Evolutionary conservation across 2,888 invertebrate species (phyloP), one percentile per base, ranked within the genome.

Genomic region (Furcula furcula): DNA sequence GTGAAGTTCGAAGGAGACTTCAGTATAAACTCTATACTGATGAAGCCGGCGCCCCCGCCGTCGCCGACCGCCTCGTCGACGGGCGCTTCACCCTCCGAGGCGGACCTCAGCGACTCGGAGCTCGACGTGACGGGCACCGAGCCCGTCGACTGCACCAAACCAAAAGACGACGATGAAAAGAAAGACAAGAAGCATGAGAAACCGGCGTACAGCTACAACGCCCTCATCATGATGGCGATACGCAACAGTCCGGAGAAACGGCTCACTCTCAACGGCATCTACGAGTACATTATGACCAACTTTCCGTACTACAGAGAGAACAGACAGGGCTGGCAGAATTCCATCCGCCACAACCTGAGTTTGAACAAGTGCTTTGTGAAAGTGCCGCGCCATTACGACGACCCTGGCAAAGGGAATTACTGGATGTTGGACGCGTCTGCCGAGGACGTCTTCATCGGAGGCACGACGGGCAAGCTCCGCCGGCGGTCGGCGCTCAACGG

Each of bases 151-250:
- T 93, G 93, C 74, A 90, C 92, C 29, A 92, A 91, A 39, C 90
- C 82, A 4, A 84, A 80, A 29, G 75, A 76, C 27, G 68, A 62
- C 23, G 76, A 78, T 33, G 67, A 76, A 21, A 82, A 81, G 38
- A 80, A 82, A 29, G 80, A 83, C 43, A 93, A 93, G 51, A 94
- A 94, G 61, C 93, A 94, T 69, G 97, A 97, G 65, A 99, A 99
- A 65, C 99, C 99, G 0, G 96, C 98, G 0, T 99, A 97, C 89
- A 98, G 98, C 73, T 99, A 99, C 91, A 99, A 99, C 86, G 99
- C 99, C 0, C 91, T 99, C 30, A 99, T 99, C 62, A 99, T 99
- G 98, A 99, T 99, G 98, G 99, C 99, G 5, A 99, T 99, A 39
- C 91, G 98, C 23, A 95, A 96, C 73, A 97, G 97, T 68, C 94